Evolutionary conservation across 1,140 invertebrate genomes (phyloP).

Genomic region (Augochlora pura): DNA sequence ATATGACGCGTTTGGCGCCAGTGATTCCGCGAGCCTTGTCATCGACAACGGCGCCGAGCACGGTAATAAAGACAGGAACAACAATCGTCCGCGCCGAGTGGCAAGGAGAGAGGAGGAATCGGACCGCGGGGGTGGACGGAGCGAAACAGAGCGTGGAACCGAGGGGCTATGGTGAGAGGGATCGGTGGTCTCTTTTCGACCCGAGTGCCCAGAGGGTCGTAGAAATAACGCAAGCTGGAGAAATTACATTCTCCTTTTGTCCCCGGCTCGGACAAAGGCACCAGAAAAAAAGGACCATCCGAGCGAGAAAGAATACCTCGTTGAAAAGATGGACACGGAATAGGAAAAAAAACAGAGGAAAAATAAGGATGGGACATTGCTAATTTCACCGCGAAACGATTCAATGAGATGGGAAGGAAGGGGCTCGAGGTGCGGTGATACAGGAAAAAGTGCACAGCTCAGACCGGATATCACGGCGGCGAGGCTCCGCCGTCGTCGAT

Average conservation of each 20-base stretch:
- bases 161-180: not conserved
- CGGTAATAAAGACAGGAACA: conserved; percentile 20
- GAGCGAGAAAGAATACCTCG: conserved; percentile 56
- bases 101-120: not conserved
- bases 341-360: conserved; percentile 47
- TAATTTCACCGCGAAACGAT: conserved; percentile 55
- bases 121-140: not conserved
- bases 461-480: not conserved
- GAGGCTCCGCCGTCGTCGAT: not conserved
- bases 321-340: conserved; percentile 57
- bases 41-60: conserved; percentile 26
- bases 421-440: not conserved
- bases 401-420: not conserved
- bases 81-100: conserved; percentile 19
- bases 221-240: conserved; percentile 64
- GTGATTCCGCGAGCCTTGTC: conserved; percentile 32
- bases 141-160: not conserved
- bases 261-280: conserved; percentile 58
- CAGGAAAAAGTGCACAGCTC: not conserved
- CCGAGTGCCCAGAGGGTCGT: conserved; percentile 55
- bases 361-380: conserved; percentile 48
- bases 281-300: conserved; percentile 50
- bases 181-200: conserved; percentile 48
- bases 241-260: conserved; percentile 67
- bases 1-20: conserved; percentile 21